These are phyloP conservation scores for Lampropteryx suffumata DNA, from an alignment of 2,888 invertebrate species.

Conservation along the genomic window DNA sequence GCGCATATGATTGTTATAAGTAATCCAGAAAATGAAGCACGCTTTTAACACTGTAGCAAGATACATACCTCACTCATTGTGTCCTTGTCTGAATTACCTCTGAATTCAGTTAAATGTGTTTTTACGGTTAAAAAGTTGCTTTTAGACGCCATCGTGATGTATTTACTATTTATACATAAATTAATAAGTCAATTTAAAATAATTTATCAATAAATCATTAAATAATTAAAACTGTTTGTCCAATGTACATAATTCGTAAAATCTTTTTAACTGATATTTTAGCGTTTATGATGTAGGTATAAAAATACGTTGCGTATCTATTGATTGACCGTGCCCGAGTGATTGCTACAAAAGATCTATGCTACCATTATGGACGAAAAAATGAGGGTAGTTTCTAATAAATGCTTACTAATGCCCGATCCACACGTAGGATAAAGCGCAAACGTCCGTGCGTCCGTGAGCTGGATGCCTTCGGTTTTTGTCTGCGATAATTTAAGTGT, in stretches of 20 bases:
- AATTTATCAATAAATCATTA: conserved; percentile 43
- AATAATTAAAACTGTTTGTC: conserved; percentile 48
- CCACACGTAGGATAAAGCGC: background rate
- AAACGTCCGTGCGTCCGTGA: too few relatives aligned
- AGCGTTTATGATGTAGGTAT: too few relatives aligned
- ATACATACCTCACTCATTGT: conserved; percentile 75
- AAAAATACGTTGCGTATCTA: conserved; percentile 56
- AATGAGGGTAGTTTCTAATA: conserved; percentile 44
- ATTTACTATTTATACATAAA: conserved; percentile 37
- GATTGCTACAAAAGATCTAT: conserved; percentile 18
- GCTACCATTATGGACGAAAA: background rate
- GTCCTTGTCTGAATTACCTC: conserved; percentile 73
- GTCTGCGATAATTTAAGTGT: too few relatives aligned
- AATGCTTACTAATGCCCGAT: background rate
- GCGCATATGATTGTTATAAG: background rate
- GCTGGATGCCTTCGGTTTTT: too few relatives aligned
- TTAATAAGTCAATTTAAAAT: conserved; percentile 46
- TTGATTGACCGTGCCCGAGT: conserved; percentile 55
- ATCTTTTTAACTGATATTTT: conserved; percentile 38
- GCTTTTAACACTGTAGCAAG: background rate
- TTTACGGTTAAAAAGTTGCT: conserved; percentile 69
- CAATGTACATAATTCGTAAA: conserved; percentile 45
- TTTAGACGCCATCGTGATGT: conserved; percentile 52
- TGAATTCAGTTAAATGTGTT: conserved; percentile 77
- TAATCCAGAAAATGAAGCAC: too few relatives aligned